phyloP scores from a whole-genome alignment of 2,888 invertebrate species.

The Caenorhabditis wallacei region DNA sequence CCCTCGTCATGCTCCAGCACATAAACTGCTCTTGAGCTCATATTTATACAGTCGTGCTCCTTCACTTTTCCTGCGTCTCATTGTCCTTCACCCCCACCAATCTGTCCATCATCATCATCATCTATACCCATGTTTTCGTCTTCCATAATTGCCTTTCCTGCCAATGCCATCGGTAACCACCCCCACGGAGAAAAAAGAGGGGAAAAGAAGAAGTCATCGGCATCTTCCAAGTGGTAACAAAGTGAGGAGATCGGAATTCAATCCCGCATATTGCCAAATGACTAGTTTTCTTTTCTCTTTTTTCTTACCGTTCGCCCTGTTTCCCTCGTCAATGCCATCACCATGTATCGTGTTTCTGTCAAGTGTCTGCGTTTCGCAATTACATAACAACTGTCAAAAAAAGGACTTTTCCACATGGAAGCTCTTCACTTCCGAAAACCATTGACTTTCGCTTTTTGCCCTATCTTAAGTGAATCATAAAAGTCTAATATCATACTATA shows the following conservation, averaged over 20 bases:
- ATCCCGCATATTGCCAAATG: conserved; percentile 37
- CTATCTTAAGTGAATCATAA: no score
- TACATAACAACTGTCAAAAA: conserved; percentile 41
- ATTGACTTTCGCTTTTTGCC: conserved; percentile 44
- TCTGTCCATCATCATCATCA: conserved; percentile 44
- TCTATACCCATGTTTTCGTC: conserved; percentile 39
- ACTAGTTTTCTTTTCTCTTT: conserved; percentile 43
- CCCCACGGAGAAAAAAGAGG: conserved; percentile 13
- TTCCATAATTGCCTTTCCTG: conserved; percentile 25
- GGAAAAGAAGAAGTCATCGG: conserved; percentile 42
- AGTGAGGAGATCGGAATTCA: conserved; percentile 55
- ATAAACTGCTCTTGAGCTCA: conserved; percentile 61
- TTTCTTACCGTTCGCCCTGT: conserved; percentile 52
- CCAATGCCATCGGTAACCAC: conserved; percentile 24
- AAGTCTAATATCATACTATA: no score
- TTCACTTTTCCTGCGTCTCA: conserved; percentile 34
- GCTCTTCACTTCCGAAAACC: conserved; percentile 60
- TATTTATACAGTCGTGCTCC: conserved; percentile 64
- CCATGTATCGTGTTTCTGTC: conserved; percentile 60
- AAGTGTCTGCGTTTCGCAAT: conserved; percentile 50
- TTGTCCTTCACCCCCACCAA: conserved; percentile 25
- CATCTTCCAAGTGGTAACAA: conserved; percentile 52
- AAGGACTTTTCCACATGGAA: conserved; percentile 50
- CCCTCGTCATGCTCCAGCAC: conserved; percentile 55
- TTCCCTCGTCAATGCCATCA: conserved; percentile 11